Percentiles rank a stretch among this genome's conserved stretches.
Evolutionary conservation across 2,113 vertebrate species (phyloP).

Genomic region (Gopherus evgoodei): DNA sequence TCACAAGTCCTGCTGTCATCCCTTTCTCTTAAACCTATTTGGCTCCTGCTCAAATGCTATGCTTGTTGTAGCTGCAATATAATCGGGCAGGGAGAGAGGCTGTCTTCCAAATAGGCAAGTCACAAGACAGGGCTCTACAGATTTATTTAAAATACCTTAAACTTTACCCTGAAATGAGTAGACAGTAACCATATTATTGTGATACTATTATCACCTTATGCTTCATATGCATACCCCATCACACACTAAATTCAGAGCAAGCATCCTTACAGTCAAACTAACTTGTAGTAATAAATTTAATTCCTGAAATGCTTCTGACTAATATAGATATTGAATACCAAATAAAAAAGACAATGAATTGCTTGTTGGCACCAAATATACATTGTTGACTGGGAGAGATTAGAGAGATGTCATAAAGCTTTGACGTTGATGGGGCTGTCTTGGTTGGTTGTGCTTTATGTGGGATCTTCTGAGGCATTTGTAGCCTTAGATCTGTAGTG

Average conservation of each 20-base stretch:
- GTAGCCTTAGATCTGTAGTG: neutral
- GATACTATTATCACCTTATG: neutral
- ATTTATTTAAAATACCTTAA: neutral
- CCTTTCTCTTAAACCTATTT: neutral
- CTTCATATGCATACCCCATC: neutral
- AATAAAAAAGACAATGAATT: neutral
- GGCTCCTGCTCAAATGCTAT: neutral
- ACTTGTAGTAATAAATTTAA: neutral
- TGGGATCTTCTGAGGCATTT: neutral
- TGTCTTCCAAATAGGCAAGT: neutral
- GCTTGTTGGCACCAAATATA: neutral
- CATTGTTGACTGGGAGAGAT: neutral
- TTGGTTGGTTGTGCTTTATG: neutral
- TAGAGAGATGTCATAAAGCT: neutral
- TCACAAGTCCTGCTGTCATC: neutral
- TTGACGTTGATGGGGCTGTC: neutral
- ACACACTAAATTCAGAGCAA: neutral
- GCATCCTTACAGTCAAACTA: fast-evolving
- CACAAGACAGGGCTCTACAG: neutral
- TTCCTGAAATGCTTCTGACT: neutral
- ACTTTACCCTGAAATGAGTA: neutral
- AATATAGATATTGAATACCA: neutral
- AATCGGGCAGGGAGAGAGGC: neutral
- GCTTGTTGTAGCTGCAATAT: neutral
- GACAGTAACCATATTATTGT: neutral